Base-by-base conservation (phyloP, 2,113 vertebrate genomes). In the Bos indicus region DNA sequence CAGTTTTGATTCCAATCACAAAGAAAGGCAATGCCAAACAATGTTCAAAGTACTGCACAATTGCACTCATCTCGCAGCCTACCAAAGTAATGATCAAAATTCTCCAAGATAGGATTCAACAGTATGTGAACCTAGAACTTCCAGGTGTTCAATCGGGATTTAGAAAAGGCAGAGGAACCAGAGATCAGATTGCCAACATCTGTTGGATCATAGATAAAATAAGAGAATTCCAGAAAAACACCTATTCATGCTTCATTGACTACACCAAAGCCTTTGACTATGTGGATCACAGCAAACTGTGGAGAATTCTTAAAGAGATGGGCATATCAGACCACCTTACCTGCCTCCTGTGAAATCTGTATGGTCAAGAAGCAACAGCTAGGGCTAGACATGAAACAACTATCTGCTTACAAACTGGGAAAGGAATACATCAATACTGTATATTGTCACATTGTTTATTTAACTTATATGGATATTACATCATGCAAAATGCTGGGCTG, bases 121-220 rank as follows among this genome's bases (percentile, higher is more conserved):
- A 64, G 30, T 33, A 33, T 0, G 0, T 64, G 60, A 64, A 30
- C 30, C 0, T 0, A 64, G 14, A 64, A 33, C 28, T 33, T 33
- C 14, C 60, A 64, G 14, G 7, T 33, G 1, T 33, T 64, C 30
- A 64, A 33, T 16, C 14, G 8, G 60, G 30, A 64, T 64, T 64
- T 64, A 64, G 60, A 33, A 64, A 64, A 64, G 14, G 30, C 6
- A 33, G 60, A 64, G 30, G 30, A 64, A 64, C 15, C 60, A 64
- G 14, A 64, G 30, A 64, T 64, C 30, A 64, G 30, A 33, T 64
- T 64, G 60, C 60, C 15, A 7, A 17, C 30, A 33, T 64, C 60
- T 1, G 0, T 0, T 64, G 30, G 7, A 33, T 33, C 60, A 17
- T 16, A 33, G 5, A 33, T 33, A 64, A 64, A 16, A 64, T 30